A percentile compares a stretch with the other conserved stretches of the same genome.
Evolutionary conservation across 2,797 vertebrate species (phyloP).

Genomic region (Bradypodion pumilum): DNA sequence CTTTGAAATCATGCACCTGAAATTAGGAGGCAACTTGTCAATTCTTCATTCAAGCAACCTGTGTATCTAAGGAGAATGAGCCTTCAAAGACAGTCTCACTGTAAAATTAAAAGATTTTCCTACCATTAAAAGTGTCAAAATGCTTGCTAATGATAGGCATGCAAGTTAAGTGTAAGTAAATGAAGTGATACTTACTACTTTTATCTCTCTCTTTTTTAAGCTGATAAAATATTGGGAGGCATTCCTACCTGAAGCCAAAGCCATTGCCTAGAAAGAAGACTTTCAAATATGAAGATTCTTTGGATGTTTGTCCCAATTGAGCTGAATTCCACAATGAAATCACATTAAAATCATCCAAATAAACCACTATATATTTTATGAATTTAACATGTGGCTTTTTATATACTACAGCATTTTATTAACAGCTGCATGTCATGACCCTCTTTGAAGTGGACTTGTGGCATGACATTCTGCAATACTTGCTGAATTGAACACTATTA

Average conservation of each 20-base stretch:
- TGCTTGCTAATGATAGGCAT: not conserved
- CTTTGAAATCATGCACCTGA: not conserved
- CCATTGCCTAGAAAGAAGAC: constrained; percentile 85
- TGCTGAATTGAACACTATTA: constrained; percentile 85
- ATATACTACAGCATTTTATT: constrained; percentile 79
- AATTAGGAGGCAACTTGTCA: not conserved
- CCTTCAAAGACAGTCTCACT: not conserved
- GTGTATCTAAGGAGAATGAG: not conserved
- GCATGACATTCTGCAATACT: constrained; percentile 83
- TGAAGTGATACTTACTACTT: not conserved
- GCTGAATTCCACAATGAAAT: constrained; percentile 77
- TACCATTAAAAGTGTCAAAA: not conserved
- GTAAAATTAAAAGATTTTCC: not conserved
- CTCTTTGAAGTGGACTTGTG: constrained; percentile 80
- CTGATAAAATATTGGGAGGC: constrained; percentile 85
- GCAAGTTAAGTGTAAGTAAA: not conserved
- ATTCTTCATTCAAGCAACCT: not conserved
- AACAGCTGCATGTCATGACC: constrained; percentile 79
- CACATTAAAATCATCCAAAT: constrained; percentile 81
- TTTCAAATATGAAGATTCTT: constrained; percentile 63
- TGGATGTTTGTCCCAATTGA: constrained; percentile 72
- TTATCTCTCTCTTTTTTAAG: constrained; percentile 69
- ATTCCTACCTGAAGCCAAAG: constrained; percentile 91
- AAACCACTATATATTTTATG: constrained; percentile 85
- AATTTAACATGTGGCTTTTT: constrained; percentile 79